Conservation (phyloP, 2,888 invertebrate genomes). For the Dicycla oo region DNA sequence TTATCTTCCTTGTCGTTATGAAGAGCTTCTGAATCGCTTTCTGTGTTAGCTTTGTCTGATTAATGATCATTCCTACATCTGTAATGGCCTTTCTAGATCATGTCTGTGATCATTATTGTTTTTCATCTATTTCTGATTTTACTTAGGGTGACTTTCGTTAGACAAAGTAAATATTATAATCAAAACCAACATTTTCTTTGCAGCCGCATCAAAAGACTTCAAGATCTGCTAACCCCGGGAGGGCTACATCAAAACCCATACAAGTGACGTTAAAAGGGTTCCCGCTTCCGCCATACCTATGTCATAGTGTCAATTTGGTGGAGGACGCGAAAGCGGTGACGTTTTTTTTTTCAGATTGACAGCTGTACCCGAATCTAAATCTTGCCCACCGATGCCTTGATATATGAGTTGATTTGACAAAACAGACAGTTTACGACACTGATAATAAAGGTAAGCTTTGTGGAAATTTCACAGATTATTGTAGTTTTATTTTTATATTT, state of each 20-base stretch:
- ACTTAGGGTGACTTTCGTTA: background rate
- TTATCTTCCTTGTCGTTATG: conserved; percentile 17
- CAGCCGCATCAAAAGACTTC: conserved; percentile 38
- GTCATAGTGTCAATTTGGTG: conserved; percentile 76
- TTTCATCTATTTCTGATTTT: background rate
- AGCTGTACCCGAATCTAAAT: conserved; percentile 72
- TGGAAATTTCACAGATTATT: conserved; percentile 55
- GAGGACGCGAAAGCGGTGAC: conserved; percentile 67
- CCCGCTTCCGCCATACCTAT: conserved; percentile 72
- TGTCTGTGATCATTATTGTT: background rate
- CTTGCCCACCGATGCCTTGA: conserved; percentile 67
- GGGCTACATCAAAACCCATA: conserved; percentile 59
- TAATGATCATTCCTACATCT: background rate
- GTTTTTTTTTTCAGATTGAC: conserved; percentile 74
- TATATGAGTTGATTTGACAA: conserved; percentile 70
- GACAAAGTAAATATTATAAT: conserved; percentile 21
- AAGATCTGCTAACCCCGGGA: conserved; percentile 51
- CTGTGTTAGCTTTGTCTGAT: conserved; percentile 5
- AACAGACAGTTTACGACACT: conserved; percentile 65
- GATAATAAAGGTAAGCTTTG: conserved; percentile 63
- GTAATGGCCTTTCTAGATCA: background rate
- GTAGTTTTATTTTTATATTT: conserved; percentile 50
- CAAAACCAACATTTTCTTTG: conserved; percentile 20
- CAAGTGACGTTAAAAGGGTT: conserved; percentile 76
- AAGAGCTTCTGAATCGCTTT: conserved; percentile 26